Conservation (phyloP, 2,113 vertebrate species). For the Anoplopoma fimbria region DNA sequence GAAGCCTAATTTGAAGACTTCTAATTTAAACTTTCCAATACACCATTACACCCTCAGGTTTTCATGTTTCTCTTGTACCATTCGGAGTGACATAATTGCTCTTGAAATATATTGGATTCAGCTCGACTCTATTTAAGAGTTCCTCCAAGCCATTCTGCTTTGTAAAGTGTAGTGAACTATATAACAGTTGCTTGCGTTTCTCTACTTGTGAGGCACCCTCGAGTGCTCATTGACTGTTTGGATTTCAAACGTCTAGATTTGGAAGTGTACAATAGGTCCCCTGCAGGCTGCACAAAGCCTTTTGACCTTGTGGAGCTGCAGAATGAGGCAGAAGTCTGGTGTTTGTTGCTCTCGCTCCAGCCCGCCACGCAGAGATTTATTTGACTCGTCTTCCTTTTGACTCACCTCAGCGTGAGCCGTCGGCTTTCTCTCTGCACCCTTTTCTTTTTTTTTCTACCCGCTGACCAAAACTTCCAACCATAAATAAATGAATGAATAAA, state of each 20-base stretch:
- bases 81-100: background rate
- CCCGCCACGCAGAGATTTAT: constrained; percentile 15
- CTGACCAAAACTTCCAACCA: background rate
- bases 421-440: background rate
- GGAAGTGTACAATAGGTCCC: constrained; percentile 44
- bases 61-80: background rate
- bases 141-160: constrained; percentile 14
- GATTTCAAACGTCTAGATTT: constrained; percentile 21
- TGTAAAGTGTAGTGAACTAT: background rate
- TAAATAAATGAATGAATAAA: constrained; percentile 6
- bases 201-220: background rate
- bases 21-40: constrained; percentile 9
- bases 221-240: constrained; percentile 41
- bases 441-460: background rate
- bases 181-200: constrained; percentile 28
- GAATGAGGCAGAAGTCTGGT: constrained; percentile 19
- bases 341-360: constrained; percentile 20
- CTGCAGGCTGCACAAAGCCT: constrained; percentile 34
- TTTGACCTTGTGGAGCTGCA: constrained; percentile 52
- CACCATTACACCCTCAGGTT: background rate
- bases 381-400: background rate
- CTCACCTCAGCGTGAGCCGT: constrained; percentile 26
- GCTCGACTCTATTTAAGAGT: constrained; percentile 8
- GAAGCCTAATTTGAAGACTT: background rate
- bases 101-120: constrained; percentile 2